These are phyloP conservation scores for Mus pahari DNA, from an alignment of 2,113 vertebrate genomes.

Conservation along the genomic window DNA sequence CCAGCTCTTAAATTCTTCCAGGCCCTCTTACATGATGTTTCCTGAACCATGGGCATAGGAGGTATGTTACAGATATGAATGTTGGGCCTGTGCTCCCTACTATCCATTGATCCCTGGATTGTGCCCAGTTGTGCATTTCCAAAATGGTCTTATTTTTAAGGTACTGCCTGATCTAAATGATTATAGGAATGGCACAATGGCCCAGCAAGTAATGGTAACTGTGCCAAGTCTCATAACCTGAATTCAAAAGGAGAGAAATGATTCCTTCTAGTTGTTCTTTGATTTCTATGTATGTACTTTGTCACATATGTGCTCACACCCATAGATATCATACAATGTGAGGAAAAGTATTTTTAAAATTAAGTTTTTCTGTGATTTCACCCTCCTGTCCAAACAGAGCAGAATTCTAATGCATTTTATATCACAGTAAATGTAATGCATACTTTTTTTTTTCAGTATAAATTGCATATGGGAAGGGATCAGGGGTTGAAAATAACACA, in stretches of 20 bases:
- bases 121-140: neutral
- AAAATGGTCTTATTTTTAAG: neutral
- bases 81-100: neutral
- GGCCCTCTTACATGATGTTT: neutral
- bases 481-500: neutral
- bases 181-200: neutral
- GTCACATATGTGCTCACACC: neutral
- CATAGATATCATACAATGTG: neutral
- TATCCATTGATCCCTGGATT: neutral
- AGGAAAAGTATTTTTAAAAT: neutral
- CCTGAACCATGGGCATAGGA: neutral
- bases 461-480: neutral
- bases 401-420: neutral
- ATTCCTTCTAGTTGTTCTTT: neutral
- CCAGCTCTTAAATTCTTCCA: neutral
- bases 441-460: neutral
- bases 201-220: neutral
- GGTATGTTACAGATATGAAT: neutral
- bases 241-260: neutral
- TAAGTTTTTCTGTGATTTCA: neutral
- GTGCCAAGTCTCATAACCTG: neutral
- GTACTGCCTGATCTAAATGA: neutral
- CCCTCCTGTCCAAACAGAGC: neutral
- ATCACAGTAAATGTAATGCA: no score
- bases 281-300: neutral